Evolutionary conservation across 1,140 invertebrate genomes (phyloP), one percentile per base, ranked within the genome.

Genomic region (Drosophila sulfurigaster): DNA sequence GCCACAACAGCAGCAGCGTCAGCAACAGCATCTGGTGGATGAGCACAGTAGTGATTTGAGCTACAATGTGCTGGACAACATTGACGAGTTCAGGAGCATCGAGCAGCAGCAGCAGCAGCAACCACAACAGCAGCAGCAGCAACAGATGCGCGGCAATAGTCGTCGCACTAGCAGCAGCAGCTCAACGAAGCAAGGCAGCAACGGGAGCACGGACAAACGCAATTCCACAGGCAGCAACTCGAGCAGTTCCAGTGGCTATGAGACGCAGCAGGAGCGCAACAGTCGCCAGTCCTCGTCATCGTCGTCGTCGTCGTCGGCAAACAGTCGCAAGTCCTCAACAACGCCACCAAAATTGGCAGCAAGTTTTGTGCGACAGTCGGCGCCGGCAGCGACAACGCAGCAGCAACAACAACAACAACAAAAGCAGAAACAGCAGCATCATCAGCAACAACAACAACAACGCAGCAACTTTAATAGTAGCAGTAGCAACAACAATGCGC

Each of bases 41-140:
- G 91, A 92, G 67, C 88, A 88, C 71, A 85, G 66, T 64, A 78
- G 72, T 54, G 91, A 92, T 62, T 68, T 92, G 60, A 92, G 81
- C 49, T 92, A 92, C 63, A 92, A 85, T 76, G 83, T 92, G 62
- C 75, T 92, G 56, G 87, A 92, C 28, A 92, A 91, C 70, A 80
- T 91, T 52, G 91, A 83, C 38, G 83, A 92, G 45, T 92, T 92
- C 49, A 89, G 91, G 52, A 83, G 74, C 56, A 72, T 72, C 62
- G 35, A 38, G 57, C 57, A 13, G 49, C 78, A 52, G 62, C 69
- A 72, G n/a, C 80, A 76, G 1, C 65, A 57, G 15, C 72, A 72
- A 11, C 80, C 74, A 2, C 65, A 57, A 13, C 72, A 60, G 10
- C 78, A 81, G 32, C 75, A 78, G 5, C 80, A 63, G 5, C 64